Evolutionary conservation across 2,888 invertebrate genomes (phyloP).

Genomic region (Drosophila multiciliata): DNA sequence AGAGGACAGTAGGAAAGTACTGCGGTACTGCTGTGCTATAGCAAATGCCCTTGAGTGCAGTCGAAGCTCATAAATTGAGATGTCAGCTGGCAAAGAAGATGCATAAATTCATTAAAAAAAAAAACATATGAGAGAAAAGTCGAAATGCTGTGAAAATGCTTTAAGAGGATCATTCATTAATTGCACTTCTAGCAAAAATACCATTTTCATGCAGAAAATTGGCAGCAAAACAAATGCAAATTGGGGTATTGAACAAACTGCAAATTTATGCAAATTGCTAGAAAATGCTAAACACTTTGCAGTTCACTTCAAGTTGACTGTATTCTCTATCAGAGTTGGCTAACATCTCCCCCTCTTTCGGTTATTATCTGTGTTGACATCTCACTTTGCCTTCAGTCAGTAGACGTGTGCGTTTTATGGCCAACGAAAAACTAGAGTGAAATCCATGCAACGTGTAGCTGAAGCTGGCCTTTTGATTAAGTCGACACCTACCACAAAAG

Average conservation of each 20-base stretch:
- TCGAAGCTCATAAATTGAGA: slow-evolving; percentile 68
- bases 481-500: slow-evolving; percentile 32
- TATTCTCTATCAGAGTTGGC: neutral
- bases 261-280: slow-evolving; percentile 58
- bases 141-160: slow-evolving; percentile 20
- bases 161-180: slow-evolving; percentile 51
- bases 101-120: slow-evolving; percentile 72
- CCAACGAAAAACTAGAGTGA: slow-evolving; percentile 35
- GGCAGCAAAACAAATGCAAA: slow-evolving; percentile 13
- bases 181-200: slow-evolving; percentile 36
- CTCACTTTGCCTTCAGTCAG: slow-evolving; percentile 36
- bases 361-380: slow-evolving; percentile 6
- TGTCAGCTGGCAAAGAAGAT: slow-evolving; percentile 71
- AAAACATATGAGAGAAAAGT: slow-evolving; percentile 28
- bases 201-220: slow-evolving; percentile 2
- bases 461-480: slow-evolving; percentile 60
- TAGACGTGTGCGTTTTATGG: slow-evolving; percentile 63
- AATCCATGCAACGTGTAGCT: slow-evolving; percentile 50
- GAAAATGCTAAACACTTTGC: slow-evolving; percentile 55
- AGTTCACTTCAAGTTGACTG: slow-evolving; percentile 26
- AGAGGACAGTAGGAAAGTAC: slow-evolving; percentile 25
- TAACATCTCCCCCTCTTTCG: neutral
- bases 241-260: slow-evolving; percentile 36
- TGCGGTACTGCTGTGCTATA: slow-evolving; percentile 24
- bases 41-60: slow-evolving; percentile 52